Percentiles rank a stretch among this genome's conserved stretches.
These are phyloP conservation scores for Manis javanica DNA, from an alignment of 2,797 vertebrate species.

Conservation along the genomic window DNA sequence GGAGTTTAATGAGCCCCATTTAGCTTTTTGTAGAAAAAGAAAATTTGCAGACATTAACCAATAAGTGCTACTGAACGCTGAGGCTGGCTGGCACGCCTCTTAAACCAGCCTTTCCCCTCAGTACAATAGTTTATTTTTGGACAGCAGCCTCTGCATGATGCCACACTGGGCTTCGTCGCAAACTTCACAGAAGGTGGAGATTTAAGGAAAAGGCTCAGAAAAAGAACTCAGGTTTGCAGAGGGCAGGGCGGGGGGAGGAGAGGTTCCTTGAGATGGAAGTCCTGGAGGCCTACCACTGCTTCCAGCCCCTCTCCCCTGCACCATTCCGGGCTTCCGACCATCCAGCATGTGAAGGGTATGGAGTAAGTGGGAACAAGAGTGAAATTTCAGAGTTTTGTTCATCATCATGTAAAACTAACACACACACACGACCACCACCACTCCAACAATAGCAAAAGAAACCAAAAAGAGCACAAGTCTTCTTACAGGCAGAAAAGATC, in stretches of 20 bases:
- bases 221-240: constrained; percentile 17
- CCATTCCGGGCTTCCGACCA: background rate
- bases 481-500: background rate
- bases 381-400: background rate
- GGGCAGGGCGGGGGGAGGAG: background rate
- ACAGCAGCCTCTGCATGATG: background rate
- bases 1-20: constrained; percentile 75
- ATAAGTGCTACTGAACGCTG: constrained; percentile 45
- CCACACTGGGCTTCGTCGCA: constrained; percentile 40
- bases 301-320: background rate
- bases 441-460: background rate
- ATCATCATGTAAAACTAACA: background rate
- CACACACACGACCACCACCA: background rate
- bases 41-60: constrained; percentile 69
- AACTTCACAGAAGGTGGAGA: constrained; percentile 60
- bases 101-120: constrained; percentile 33
- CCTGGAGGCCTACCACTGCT: background rate
- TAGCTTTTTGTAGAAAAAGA: constrained; percentile 67
- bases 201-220: constrained; percentile 69
- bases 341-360: background rate
- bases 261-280: background rate
- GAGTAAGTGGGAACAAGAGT: constrained; percentile 31
- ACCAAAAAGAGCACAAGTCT: background rate
- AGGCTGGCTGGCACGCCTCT: constrained; percentile 67
- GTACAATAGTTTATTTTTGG: constrained; percentile 69